Base-by-base conservation (phyloP, 2,113 vertebrate species). In the Corythornis madagascariensis region DNA sequence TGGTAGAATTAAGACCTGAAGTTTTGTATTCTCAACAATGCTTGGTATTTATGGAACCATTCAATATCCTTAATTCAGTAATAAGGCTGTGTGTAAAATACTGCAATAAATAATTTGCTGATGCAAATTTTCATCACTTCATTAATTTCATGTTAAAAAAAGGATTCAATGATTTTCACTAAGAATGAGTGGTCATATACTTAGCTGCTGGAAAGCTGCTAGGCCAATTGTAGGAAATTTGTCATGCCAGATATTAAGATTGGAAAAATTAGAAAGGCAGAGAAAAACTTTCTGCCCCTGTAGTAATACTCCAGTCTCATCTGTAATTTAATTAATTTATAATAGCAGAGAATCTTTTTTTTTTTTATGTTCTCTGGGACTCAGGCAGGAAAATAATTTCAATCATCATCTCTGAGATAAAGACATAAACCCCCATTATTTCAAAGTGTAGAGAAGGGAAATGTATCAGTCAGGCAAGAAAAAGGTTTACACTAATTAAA, bases 121-220 rank as follows among this genome's bases (percentile, higher is more conserved):
- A 93, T 67, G 87, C 61, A 92, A 86, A 92, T 92, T 92, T 89
- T 92, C 91, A 91, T 88, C 84, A 77, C 71, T 92, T 89, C 74
- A 92, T 95, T 96, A 96, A 93, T 85, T 85, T 79, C 64, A 10
- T 80, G 16, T 91, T 92, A 77, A 74, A 93, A 93, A 84, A 93
- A 79, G 45, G 74, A 89, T 63, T 94, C 78, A n/a, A 35, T 74
- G 38, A 87, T 89, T 94, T 93, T 88, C 7, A 1, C 56, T 71
- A 63, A 71, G 71, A 92, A 92, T 83, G 56, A 25, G 25, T 93
- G 75, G 40, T 26, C 72, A 71, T 76, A 64, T 65, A 66, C 55
- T 82, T 53, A 80, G 61, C 67, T 91, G 40, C 82, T 87, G 28
- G 47, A 86, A 92, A 71, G 67, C 78, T 76, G 56, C 18, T 67